A percentile compares a stretch with the other conserved stretches of the same genome.
These are phyloP conservation scores for Cylindroiulus punctatus DNA, from an alignment of 2,888 invertebrate genomes.

Conservation along the genomic window DNA sequence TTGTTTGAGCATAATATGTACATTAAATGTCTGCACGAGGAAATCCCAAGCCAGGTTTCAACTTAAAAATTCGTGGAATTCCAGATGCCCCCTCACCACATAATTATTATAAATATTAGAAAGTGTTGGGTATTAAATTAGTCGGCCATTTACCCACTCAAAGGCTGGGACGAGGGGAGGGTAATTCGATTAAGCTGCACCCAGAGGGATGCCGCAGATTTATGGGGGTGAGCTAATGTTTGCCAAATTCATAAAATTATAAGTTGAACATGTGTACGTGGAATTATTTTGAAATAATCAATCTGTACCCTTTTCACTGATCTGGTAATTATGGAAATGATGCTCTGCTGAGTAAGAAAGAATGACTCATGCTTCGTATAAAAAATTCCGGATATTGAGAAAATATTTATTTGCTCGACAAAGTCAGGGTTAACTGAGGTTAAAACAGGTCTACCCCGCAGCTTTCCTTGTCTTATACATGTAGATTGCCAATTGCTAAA, in stretches of 20 bases:
- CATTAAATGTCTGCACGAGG: neutral
- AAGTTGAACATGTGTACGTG: neutral
- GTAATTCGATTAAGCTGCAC: constrained; percentile 14
- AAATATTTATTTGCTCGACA: neutral
- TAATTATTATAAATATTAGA: constrained; percentile 42
- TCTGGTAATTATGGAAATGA: neutral
- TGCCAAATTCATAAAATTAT: neutral
- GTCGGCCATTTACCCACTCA: constrained; percentile 44
- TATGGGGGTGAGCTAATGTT: neutral
- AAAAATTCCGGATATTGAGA: neutral
- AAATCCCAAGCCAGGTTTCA: neutral
- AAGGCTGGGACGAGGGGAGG: neutral
- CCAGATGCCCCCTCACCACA: constrained; percentile 2
- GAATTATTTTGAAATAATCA: constrained; percentile 14
- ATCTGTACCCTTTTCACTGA: neutral
- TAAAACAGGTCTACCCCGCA: neutral
- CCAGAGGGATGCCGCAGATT: neutral
- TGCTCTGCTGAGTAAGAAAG: neutral
- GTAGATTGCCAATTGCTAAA: neutral
- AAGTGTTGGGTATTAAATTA: constrained; percentile 36
- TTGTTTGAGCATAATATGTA: too few relatives aligned
- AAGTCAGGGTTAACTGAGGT: neutral
- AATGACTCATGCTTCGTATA: neutral
- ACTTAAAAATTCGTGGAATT: neutral
- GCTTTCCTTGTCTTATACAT: neutral